Percentiles rank a stretch among this genome's conserved stretches.
phyloP scores from a whole-genome alignment of 2,797 vertebrate species.

The Hoplostethus mediterraneus region DNA sequence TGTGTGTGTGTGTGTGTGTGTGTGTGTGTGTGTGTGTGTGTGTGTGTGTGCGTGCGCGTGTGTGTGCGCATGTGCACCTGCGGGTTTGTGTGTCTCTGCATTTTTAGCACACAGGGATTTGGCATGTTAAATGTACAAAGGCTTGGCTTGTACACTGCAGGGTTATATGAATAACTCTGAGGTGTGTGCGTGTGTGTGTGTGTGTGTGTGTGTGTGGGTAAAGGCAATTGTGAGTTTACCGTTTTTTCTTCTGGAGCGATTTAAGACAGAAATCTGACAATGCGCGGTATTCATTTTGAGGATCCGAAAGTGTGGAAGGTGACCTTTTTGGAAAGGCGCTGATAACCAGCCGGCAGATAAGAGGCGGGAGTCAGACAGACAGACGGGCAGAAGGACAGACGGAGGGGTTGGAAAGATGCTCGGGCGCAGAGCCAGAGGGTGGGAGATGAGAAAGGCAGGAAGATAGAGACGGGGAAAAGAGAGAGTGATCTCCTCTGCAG shows the following conservation, averaged over 20 bases:
- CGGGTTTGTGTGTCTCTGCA: constrained; percentile 33
- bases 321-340: constrained; percentile 45
- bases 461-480: constrained; percentile 32
- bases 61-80: constrained; percentile 15
- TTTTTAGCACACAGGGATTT: constrained; percentile 41
- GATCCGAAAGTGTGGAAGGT: constrained; percentile 37
- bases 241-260: constrained; percentile 9
- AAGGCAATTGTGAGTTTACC: background rate
- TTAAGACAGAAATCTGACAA: background rate
- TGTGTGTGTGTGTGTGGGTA: constrained; percentile 34
- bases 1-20: constrained; percentile 21
- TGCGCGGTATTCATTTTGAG: constrained; percentile 7
- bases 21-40: constrained; percentile 14
- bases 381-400: constrained; percentile 39
- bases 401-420: constrained; percentile 30
- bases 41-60: constrained; percentile 4
- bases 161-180: constrained; percentile 33
- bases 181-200: constrained; percentile 37
- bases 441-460: constrained; percentile 14
- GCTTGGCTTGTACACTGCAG: constrained; percentile 41
- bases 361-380: constrained; percentile 23
- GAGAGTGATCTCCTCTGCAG: constrained; percentile 10
- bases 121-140: constrained; percentile 49
- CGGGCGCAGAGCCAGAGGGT: constrained; percentile 4
- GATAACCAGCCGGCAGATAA: constrained; percentile 61